Conservation (phyloP, 2,797 vertebrate species). For the Calcarius lapponicus region DNA sequence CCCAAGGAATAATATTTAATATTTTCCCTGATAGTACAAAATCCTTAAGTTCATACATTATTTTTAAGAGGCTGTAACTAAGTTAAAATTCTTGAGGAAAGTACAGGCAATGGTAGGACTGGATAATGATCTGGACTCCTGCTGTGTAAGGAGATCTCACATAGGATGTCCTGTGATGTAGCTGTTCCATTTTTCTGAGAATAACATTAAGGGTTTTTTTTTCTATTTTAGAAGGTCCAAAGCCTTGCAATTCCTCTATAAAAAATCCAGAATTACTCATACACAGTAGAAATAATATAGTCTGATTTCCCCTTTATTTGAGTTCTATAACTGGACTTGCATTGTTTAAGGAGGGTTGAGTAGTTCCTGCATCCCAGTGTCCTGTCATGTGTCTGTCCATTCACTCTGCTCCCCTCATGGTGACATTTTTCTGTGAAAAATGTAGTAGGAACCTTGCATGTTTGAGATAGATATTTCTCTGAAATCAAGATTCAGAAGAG, state of each 20-base stretch:
- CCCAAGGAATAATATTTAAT: background rate
- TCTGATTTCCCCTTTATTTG: background rate
- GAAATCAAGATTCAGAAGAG: background rate
- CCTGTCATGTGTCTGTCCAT: background rate
- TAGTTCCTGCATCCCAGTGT: background rate
- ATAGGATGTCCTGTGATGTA: background rate
- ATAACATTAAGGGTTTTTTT: background rate
- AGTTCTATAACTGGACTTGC: background rate
- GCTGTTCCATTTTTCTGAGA: background rate
- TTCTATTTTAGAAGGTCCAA: background rate
- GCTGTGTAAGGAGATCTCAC: background rate
- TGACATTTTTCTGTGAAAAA: background rate
- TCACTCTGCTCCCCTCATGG: background rate
- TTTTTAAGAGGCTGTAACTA: background rate
- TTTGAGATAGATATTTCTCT: background rate
- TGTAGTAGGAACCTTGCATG: background rate
- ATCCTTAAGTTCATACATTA: background rate
- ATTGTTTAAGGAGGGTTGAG: background rate
- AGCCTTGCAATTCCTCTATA: background rate
- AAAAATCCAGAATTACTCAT: background rate
- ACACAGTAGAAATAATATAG: background rate
- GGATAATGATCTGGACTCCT: background rate
- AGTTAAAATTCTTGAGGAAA: background rate
- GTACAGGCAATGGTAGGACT: background rate
- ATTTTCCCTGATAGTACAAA: background rate